Evolutionary conservation across 2,888 invertebrate genomes (phyloP), one percentile per base, ranked within the genome.

Genomic region (Phymatocera aterrima): DNA sequence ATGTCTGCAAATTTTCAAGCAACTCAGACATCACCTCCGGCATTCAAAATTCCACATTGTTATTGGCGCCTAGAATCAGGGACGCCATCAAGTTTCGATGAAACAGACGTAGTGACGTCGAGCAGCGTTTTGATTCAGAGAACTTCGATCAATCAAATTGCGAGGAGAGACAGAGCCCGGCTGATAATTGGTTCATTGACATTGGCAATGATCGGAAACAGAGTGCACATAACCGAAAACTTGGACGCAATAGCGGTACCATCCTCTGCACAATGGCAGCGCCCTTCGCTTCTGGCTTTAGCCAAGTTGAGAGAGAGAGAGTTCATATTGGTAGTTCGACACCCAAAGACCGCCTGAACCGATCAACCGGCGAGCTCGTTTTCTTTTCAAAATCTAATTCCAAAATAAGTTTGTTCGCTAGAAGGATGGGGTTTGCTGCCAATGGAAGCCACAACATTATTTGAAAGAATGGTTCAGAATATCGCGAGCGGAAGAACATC

Each of bases 151-250:
- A 37, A 37, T 15, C 8, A 64, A 37, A 64, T 64, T 37, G 61
- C 31, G 28, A 57, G 3, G 18, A 6, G 37, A 64, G 21, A 64
- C 37, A 10, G 37, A 64, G 6, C 21, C 34, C 37, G n/a, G 31
- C 8, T 8, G 34, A 34, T 64, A 34, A 46, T 68, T 28, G 46
- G 40, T 28, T 68, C 46, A 12, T 68, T 46, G 68, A 24, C 46
- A 68, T 46, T 46, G 68, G 28, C 40, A 28, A 68, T 68, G 46
- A 28, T 68, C 68, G 68, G 34, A 46, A 68, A 37, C 37, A 15
- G 15, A 57, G 28, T 28, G 28, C 18, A 31, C n/a, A 61, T 15
- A n/a, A 15, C 15, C 31, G 12, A 51, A 51, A 18, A n/a, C 6
- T 51, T 34, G 64, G 37, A 21, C n/a, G 34, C n/a, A 64, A 37